phyloP scores from a whole-genome alignment of 2,888 invertebrate species.

The Venusia cambrica region DNA sequence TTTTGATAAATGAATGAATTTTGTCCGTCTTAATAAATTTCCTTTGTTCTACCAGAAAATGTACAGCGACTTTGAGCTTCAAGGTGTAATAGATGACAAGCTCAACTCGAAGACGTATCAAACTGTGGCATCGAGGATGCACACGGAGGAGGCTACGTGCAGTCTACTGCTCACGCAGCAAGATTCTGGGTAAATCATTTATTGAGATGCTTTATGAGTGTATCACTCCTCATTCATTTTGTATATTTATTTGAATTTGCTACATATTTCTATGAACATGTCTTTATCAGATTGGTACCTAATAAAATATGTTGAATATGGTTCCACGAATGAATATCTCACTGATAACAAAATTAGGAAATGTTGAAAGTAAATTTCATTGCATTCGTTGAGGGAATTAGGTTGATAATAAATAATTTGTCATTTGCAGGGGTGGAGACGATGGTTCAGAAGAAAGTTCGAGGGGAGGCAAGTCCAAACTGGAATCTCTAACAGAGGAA shows the following conservation, averaged over 20 bases:
- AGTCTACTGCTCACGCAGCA: slow-evolving; percentile 91
- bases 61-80: slow-evolving; percentile 99
- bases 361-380: too few species aligned
- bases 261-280: too few species aligned
- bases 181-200: slow-evolving; percentile 81
- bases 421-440: slow-evolving; percentile 84
- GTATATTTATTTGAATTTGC: too few species aligned
- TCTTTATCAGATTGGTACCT: too few species aligned
- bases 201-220: not conserved
- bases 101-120: slow-evolving; percentile 97
- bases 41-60: slow-evolving; percentile 88
- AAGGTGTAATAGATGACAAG: slow-evolving; percentile 98
- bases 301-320: too few species aligned
- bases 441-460: slow-evolving; percentile 82
- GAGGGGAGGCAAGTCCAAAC: slow-evolving; percentile 67
- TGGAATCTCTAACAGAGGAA: slow-evolving; percentile 72
- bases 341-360: too few species aligned
- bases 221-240: not conserved
- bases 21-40: not conserved
- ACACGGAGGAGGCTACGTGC: slow-evolving; percentile 97
- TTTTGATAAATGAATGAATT: too few species aligned
- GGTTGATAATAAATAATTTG: too few species aligned
- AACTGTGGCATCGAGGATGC: slow-evolving; percentile 95
- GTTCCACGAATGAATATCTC: too few species aligned
- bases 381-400: too few species aligned